Percentiles rank a stretch among this genome's conserved stretches.
phyloP scores from a whole-genome alignment of 2,888 invertebrate genomes.

The Rhamphomyia laevipes region DNA sequence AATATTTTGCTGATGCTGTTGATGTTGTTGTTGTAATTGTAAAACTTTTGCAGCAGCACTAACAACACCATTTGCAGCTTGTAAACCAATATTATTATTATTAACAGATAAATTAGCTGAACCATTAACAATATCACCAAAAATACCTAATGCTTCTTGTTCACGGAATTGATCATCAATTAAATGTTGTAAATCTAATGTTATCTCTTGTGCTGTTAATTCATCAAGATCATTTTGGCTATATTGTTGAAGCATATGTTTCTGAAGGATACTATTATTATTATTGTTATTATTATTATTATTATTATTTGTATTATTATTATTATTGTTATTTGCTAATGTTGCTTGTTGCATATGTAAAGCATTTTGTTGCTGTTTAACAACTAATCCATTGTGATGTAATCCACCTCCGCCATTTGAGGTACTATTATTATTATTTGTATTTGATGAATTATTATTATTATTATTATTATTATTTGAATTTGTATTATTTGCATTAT shows the following conservation, averaged over 20 bases:
- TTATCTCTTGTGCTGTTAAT: slow-evolving; percentile 84
- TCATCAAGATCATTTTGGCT: slow-evolving; percentile 76
- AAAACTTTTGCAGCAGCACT: slow-evolving; percentile 36
- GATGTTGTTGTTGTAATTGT: slow-evolving; percentile 32
- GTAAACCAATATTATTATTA: slow-evolving; percentile 27
- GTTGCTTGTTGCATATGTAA: slow-evolving; percentile 36
- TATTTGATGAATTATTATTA: slow-evolving; percentile 17
- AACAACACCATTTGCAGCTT: slow-evolving; percentile 34
- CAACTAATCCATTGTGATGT: slow-evolving; percentile 28
- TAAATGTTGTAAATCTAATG: slow-evolving; percentile 80
- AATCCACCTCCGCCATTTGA: slow-evolving; percentile 12
- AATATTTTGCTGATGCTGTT: slow-evolving; percentile 29
- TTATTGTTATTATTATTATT: slow-evolving; percentile 18
- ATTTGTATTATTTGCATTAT: slow-evolving; percentile 19
- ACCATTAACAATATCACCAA: slow-evolving; percentile 67
- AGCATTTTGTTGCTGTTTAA: slow-evolving; percentile 34
- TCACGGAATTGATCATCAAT: slow-evolving; percentile 89
- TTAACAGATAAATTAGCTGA: slow-evolving; percentile 21
- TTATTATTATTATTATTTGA: slow-evolving; percentile 23
- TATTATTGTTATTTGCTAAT: slow-evolving; percentile 21
- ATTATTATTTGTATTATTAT: slow-evolving; percentile 20
- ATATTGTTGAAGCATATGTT: slow-evolving; percentile 55
- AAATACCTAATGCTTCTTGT: slow-evolving; percentile 58
- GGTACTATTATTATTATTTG: slow-evolving; percentile 13
- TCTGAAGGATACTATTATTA: slow-evolving; percentile 42